Conservation (phyloP, 1,140 invertebrate species). For the Oscheius sp. region DNA sequence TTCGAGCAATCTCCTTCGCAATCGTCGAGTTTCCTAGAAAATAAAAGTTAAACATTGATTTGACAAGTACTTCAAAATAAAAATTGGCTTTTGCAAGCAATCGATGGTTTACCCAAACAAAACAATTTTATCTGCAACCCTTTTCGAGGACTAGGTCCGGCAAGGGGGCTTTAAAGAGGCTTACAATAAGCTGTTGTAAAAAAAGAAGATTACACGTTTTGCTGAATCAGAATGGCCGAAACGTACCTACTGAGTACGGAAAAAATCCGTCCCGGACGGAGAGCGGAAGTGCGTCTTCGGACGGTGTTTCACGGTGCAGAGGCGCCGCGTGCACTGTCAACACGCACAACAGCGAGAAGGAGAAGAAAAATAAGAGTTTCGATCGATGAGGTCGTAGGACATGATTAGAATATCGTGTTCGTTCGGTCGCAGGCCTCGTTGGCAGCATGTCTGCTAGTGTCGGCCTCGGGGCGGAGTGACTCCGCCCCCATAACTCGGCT, state of each 20-base stretch:
- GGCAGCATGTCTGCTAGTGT: conserved; percentile 4
- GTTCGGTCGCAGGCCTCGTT: conserved; percentile 6
- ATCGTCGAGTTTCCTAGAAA: background rate
- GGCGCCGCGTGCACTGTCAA: background rate
- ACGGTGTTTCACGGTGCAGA: background rate
- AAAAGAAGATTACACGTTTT: no score
- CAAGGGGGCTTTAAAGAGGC: no score
- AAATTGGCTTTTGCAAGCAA: no score
- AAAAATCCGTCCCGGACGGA: background rate
- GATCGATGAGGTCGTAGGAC: conserved; percentile 8
- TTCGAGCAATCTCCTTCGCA: background rate
- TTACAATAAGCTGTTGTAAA: no score
- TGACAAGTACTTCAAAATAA: background rate
- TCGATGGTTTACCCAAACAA: no score
- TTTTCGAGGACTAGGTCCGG: no score
- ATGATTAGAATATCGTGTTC: background rate
- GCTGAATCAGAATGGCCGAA: background rate
- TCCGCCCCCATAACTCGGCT: conserved; percentile 9
- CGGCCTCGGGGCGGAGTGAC: background rate
- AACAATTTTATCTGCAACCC: no score
- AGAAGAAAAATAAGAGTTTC: background rate
- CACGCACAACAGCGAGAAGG: background rate
- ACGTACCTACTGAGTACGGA: background rate
- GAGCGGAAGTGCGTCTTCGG: background rate
- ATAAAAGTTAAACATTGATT: background rate